These are phyloP conservation scores for Australoheros facetus DNA, from an alignment of 2,797 vertebrate species.

Conservation along the genomic window DNA sequence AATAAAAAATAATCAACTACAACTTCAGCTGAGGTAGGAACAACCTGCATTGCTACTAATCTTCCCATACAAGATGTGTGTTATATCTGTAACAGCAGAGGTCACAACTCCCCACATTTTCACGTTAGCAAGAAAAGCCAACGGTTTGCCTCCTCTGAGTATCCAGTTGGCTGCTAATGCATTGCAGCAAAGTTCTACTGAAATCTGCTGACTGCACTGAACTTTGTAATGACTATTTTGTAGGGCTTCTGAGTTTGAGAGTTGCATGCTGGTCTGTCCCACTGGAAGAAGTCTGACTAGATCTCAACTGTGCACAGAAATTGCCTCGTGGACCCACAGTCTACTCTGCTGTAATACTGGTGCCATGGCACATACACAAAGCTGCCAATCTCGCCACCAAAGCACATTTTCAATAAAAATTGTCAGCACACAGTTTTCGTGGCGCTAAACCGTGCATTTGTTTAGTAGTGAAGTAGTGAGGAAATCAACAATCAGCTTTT, in stretches of 20 bases:
- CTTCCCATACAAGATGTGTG: conserved; percentile 11
- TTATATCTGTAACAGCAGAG: conserved; percentile 45
- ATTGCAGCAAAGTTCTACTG: conserved; percentile 49
- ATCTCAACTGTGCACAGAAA: conserved; percentile 54
- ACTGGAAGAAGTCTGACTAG: conserved; percentile 51
- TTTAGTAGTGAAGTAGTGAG: conserved; percentile 24
- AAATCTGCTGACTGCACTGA: conserved; percentile 71
- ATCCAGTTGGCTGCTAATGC: conserved; percentile 48
- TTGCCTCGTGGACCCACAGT: conserved; percentile 43
- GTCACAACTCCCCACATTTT: conserved; percentile 51
- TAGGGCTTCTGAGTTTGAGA: conserved; percentile 45
- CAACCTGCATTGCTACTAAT: conserved; percentile 16
- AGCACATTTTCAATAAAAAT: conserved; percentile 44
- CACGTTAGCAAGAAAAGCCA: conserved; percentile 24
- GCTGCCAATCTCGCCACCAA: conserved; percentile 47
- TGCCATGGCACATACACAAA: conserved; percentile 48
- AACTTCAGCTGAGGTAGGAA: conserved; percentile 1
- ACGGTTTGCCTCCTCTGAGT: conserved; percentile 44
- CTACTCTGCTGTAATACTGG: conserved; percentile 21
- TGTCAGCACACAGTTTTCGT: conserved; percentile 7
- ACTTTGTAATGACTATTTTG: conserved; percentile 72
- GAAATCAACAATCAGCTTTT: conserved; percentile 42
- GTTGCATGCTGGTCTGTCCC: conserved; percentile 29
- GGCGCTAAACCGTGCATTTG: conserved; percentile 12
- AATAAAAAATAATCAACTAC: conserved; percentile 2